Evolutionary conservation across 2,888 invertebrate species (phyloP).

Genomic region (Dynastes maya): DNA sequence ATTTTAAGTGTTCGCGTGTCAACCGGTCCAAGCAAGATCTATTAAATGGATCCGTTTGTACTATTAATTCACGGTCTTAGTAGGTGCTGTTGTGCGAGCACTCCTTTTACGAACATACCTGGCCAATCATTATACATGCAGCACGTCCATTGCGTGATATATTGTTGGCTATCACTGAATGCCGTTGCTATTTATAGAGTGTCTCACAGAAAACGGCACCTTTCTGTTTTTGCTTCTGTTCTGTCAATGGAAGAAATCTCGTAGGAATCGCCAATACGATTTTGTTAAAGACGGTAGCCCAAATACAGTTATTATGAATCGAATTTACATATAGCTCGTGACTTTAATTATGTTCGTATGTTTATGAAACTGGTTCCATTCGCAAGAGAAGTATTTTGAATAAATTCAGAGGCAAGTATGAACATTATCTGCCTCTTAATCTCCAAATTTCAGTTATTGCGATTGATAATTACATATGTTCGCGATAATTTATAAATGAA

Average conservation of each 20-base stretch:
- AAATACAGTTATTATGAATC: too few relatives aligned
- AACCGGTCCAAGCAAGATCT: constrained; percentile 39
- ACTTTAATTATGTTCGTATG: too few relatives aligned
- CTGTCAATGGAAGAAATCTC: neutral
- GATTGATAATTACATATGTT: too few relatives aligned
- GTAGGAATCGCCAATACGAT: neutral
- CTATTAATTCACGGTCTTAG: constrained; percentile 39
- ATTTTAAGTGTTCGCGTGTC: constrained; percentile 42
- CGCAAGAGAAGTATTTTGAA: too few relatives aligned
- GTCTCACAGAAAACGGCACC: constrained; percentile 3
- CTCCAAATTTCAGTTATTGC: too few relatives aligned
- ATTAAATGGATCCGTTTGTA: constrained; percentile 40
- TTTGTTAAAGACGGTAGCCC: constrained; percentile 1
- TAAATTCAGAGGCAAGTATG: too few relatives aligned
- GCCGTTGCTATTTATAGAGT: constrained; percentile 10
- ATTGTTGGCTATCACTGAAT: constrained; percentile 28
- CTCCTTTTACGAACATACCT: constrained; percentile 37
- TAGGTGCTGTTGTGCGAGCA: constrained; percentile 34
- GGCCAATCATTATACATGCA: constrained; percentile 43
- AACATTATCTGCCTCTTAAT: too few relatives aligned
- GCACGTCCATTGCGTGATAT: constrained; percentile 36
- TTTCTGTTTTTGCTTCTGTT: neutral
- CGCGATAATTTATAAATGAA: too few relatives aligned
- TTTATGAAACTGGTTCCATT: too few relatives aligned
- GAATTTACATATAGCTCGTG: too few relatives aligned